Evolutionary conservation across 1,140 invertebrate genomes (phyloP).

Genomic region (Rhyacophila brunnea): DNA sequence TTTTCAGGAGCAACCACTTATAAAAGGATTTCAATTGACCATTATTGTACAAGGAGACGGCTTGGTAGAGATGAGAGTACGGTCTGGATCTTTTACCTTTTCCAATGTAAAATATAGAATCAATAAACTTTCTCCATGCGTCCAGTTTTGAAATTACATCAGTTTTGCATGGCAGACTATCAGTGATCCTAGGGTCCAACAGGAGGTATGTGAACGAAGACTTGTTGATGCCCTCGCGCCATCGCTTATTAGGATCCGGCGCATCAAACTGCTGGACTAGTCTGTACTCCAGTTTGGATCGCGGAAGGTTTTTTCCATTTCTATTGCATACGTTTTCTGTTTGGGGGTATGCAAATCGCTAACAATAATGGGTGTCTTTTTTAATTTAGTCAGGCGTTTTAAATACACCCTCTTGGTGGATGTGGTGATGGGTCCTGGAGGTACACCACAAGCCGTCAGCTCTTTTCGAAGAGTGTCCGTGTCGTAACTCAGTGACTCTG

Average conservation of each 20-base stretch:
- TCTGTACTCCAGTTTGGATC: constrained; percentile 56
- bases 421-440: constrained; percentile 74
- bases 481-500: constrained; percentile 59
- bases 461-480: constrained; percentile 64
- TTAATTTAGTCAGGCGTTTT: constrained; percentile 63
- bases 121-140: constrained; percentile 67
- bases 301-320: constrained; percentile 61
- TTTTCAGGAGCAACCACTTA: too few relatives aligned
- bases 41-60: constrained; percentile 61
- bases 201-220: constrained; percentile 89
- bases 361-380: constrained; percentile 42
- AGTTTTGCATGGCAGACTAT: constrained; percentile 66
- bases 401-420: constrained; percentile 75
- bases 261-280: constrained; percentile 62
- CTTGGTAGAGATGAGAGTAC: constrained; percentile 88
- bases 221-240: constrained; percentile 80
- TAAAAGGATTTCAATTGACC: constrained; percentile 46
- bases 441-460: constrained; percentile 63
- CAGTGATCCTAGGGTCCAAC: constrained; percentile 80
- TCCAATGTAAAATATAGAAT: constrained; percentile 75
- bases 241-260: constrained; percentile 57
- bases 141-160: constrained; percentile 51
- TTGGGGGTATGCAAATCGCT: neutral
- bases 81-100: constrained; percentile 81
- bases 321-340: constrained; percentile 56